Evolutionary conservation across 2,888 invertebrate genomes (phyloP).

Genomic region (Urechis unicinctus): DNA sequence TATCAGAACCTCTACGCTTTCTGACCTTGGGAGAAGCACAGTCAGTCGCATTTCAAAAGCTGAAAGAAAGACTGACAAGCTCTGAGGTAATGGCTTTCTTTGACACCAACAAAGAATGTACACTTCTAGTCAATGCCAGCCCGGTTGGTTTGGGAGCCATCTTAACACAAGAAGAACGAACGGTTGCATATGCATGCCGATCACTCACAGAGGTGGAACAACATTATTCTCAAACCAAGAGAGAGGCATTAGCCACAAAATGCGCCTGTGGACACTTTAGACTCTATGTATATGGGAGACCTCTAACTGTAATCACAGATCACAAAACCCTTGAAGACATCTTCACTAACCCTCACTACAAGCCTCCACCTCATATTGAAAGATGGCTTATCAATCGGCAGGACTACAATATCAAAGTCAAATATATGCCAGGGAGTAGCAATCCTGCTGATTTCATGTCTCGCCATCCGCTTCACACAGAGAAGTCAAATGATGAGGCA

Average conservation of each 20-base stretch:
- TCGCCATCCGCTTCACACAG: too few species aligned
- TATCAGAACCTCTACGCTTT: constrained; percentile 21
- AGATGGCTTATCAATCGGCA: constrained; percentile 20
- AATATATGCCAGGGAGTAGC: constrained; percentile 18
- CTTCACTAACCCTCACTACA: constrained; percentile 5
- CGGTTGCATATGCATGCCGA: not conserved
- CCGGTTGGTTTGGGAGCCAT: constrained; percentile 24
- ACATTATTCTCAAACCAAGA: constrained; percentile 5
- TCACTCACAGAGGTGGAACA: not conserved
- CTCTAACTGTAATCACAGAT: constrained; percentile 2
- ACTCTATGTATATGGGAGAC: constrained; percentile 5
- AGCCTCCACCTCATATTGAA: constrained; percentile 23
- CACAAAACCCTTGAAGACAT: constrained; percentile 3
- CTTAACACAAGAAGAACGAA: constrained; percentile 16
- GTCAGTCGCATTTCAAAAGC: constrained; percentile 16
- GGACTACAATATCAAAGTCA: constrained; percentile 17
- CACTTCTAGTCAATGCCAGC: constrained; percentile 21
- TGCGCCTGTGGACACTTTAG: constrained; percentile 5
- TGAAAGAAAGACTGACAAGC: constrained; percentile 1
- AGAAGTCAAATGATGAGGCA: too few species aligned
- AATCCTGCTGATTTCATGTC: constrained; percentile 26
- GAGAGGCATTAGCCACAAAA: not conserved
- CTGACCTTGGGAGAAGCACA: constrained; percentile 19
- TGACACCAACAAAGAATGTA: constrained; percentile 13
- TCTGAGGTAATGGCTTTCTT: constrained; percentile 18